Base-by-base conservation (phyloP, 2,888 invertebrate genomes). In the Diaprepes abbreviatus region DNA sequence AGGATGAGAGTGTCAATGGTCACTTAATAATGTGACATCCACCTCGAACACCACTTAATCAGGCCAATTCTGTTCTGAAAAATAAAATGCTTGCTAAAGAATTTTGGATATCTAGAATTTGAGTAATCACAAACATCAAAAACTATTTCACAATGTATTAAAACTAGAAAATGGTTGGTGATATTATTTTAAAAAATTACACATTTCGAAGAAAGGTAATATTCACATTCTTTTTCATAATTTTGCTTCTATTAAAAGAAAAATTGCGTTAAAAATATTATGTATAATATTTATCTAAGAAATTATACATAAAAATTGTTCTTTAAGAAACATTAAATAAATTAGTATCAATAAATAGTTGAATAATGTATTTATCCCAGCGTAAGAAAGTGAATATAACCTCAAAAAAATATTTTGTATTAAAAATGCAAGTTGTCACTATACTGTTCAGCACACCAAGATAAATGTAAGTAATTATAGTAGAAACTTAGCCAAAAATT, bases 401-500 rank as follows among this genome's bases (percentile, higher is more conserved):
- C 19, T 24, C 7, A 10, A 6, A 12, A 35, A 45, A 43, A 43
- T 55, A 48, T 48, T 68, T 76, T 74, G 45, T 75, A 73, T 58
- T 57, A 36, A 24, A 43, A 48, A 48, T 57, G 62, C 57, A 57
- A 63, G 63, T 62, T 63, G 50, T 54, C 66, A 66, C 67, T 66
- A 59, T 14, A 50, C 36, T 62, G 65, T 74, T 74, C 73, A 76
- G 74, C 75, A 76, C 75, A 74, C 75, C 74, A 74, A 75, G 67
- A 70, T 71, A 68, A 75, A 66, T 74, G 73, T 74, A 73, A 73
- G 70, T 71, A 73, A 67, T 72, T 69, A 69, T 58, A 65, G 66
- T 68, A 75, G 60, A 70, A 70, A 71, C 67, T 75, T 74, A 76
- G 76, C 74, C 74, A 75, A 76, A 75, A 57, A 66, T 57, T 43